A percentile compares a stretch with the other conserved stretches of the same genome.
These are phyloP conservation scores for Drosophila chauvacae DNA, from an alignment of 1,140 invertebrate genomes.

Conservation along the genomic window DNA sequence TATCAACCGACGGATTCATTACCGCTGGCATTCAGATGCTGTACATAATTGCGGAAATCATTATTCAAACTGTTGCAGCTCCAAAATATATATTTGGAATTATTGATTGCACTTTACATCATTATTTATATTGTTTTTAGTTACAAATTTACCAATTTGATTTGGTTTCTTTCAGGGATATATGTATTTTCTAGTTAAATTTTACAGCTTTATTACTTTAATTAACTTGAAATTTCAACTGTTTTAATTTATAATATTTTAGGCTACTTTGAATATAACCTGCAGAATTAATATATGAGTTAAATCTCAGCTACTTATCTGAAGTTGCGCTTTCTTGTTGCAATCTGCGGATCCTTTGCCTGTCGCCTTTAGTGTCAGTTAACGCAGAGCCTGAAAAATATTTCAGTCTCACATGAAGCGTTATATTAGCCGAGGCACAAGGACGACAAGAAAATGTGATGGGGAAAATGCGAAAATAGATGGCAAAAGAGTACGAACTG, in stretches of 20 bases:
- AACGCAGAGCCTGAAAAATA: constrained; percentile 20
- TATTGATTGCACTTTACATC: neutral
- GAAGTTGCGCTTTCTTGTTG: neutral
- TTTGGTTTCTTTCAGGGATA: no score
- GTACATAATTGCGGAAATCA: constrained; percentile 23
- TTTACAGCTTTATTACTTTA: no score
- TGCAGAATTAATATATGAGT: no score
- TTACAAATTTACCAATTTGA: neutral
- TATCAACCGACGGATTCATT: constrained; percentile 43
- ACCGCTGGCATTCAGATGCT: constrained; percentile 16
- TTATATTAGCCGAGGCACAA: constrained; percentile 41
- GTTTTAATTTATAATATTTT: no score
- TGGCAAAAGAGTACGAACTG: constrained; percentile 1
- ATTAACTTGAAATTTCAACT: no score
- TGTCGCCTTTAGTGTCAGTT: constrained; percentile 33
- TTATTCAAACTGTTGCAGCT: constrained; percentile 16
- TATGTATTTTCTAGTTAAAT: no score
- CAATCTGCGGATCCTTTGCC: constrained; percentile 9
- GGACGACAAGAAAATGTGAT: neutral
- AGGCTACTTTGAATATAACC: no score
- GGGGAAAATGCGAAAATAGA: constrained; percentile 6
- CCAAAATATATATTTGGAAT: neutral
- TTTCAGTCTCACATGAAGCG: constrained; percentile 41
- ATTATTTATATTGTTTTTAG: neutral
- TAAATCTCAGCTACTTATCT: neutral